phyloP scores from a whole-genome alignment of 2,113 vertebrate genomes.

The Psettodes erumei region DNA sequence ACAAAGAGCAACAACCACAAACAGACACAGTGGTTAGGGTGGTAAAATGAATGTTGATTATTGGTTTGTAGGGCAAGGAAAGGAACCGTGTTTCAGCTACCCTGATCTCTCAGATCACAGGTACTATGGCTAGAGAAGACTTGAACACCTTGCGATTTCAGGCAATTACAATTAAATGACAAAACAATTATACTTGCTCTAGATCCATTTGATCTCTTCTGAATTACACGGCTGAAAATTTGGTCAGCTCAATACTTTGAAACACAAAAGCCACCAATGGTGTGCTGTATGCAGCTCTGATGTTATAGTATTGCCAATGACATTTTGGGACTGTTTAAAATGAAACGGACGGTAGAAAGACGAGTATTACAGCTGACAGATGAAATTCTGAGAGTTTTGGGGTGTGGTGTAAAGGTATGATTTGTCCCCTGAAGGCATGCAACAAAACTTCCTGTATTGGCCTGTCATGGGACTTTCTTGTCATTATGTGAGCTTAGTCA shows the following conservation, averaged over 20 bases:
- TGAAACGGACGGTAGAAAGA: not conserved
- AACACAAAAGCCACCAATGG: not conserved
- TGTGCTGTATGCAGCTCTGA: fast-evolving
- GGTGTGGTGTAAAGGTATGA: not conserved
- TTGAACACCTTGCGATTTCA: too few relatives aligned
- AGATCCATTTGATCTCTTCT: not conserved
- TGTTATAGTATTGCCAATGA: not conserved
- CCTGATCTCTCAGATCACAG: not conserved
- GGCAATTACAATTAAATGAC: too few relatives aligned
- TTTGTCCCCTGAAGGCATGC: not conserved
- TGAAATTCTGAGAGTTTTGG: not conserved
- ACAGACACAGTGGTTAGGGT: not conserved
- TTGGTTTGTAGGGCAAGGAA: not conserved
- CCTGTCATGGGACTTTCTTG: slow-evolving; percentile 8
- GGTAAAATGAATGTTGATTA: not conserved
- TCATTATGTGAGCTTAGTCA: slow-evolving; percentile 39
- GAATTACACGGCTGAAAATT: not conserved
- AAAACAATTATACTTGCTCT: not conserved
- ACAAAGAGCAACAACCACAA: not conserved
- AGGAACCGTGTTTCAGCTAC: not conserved
- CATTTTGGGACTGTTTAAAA: not conserved
- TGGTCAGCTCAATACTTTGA: not conserved
- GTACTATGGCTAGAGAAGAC: not conserved
- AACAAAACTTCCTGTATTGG: slow-evolving; percentile 17
- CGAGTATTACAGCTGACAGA: not conserved